Conservation (phyloP, 2,797 vertebrate genomes). For the Poecilia wingei region DNA sequence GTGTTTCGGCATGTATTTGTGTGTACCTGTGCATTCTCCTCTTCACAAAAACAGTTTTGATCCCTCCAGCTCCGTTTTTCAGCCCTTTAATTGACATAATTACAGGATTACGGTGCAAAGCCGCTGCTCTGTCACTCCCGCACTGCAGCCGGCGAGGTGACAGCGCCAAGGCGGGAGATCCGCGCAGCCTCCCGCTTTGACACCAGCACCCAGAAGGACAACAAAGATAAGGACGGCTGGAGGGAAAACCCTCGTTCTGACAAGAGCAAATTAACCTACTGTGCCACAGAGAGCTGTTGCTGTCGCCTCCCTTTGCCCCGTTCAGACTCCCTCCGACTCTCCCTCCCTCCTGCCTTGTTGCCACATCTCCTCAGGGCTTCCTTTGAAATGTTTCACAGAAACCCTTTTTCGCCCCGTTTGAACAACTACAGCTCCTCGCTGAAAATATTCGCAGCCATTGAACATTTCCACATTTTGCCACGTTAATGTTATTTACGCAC, state of each 20-base stretch:
- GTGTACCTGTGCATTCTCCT: constrained; percentile 26
- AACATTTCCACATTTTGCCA: background rate
- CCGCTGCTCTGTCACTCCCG: constrained; percentile 67
- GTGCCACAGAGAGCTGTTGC: constrained; percentile 58
- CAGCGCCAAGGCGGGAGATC: constrained; percentile 57
- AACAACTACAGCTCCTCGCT: constrained; percentile 4
- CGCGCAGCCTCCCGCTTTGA: constrained; percentile 57
- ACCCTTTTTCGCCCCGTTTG: constrained; percentile 15
- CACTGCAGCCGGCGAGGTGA: constrained; percentile 58
- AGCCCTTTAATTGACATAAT: constrained; percentile 80
- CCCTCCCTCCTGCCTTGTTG: constrained; percentile 27
- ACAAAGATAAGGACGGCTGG: constrained; percentile 74
- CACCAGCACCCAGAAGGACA: constrained; percentile 77
- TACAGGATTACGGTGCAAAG: constrained; percentile 79
- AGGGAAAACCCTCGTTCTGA: constrained; percentile 74
- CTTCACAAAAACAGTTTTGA: constrained; percentile 44
- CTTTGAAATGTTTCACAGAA: constrained; percentile 3
- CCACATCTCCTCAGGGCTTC: constrained; percentile 25
- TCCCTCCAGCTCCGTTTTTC: constrained; percentile 45
- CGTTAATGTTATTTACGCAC: background rate
- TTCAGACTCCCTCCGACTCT: constrained; percentile 28
- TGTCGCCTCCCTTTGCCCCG: constrained; percentile 52
- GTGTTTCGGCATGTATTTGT: constrained; percentile 15
- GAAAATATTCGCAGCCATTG: background rate
- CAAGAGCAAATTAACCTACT: constrained; percentile 80